Percentiles rank a stretch among this genome's conserved stretches.
Evolutionary conservation across 2,113 vertebrate species (phyloP).

Genomic region (Heliornis fulica): DNA sequence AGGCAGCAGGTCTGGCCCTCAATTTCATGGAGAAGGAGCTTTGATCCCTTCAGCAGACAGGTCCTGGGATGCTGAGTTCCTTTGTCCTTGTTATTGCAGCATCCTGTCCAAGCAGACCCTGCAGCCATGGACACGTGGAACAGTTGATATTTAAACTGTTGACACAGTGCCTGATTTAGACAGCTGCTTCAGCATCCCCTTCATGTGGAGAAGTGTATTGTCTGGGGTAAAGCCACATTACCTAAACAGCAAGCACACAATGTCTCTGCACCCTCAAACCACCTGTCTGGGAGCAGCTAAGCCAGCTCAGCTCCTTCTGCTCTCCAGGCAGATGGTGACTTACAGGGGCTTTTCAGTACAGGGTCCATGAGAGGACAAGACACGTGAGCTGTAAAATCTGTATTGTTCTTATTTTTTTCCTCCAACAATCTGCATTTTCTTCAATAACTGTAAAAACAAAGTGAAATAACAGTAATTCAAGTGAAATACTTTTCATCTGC

Average conservation of each 20-base stretch:
- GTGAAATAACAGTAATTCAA: background rate
- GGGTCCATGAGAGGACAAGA: background rate
- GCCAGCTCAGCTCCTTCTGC: accelerated
- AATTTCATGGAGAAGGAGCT: background rate
- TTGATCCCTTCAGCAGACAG: background rate
- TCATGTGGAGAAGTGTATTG: background rate
- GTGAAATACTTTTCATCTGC: background rate
- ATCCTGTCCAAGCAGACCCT: background rate
- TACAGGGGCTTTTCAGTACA: background rate
- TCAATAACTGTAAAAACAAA: background rate
- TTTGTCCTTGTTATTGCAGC: background rate
- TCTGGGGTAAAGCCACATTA: background rate
- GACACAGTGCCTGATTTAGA: background rate
- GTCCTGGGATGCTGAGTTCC: background rate
- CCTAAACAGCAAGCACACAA: background rate
- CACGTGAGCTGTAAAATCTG: background rate
- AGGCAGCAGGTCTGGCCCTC: background rate
- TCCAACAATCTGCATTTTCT: background rate
- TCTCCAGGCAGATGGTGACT: background rate
- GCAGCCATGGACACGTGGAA: background rate
- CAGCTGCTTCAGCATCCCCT: constrained; percentile 8
- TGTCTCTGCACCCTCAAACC: background rate
- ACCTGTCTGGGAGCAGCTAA: background rate
- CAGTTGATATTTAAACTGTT: background rate
- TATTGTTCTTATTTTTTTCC: background rate